Percentiles rank a stretch among this genome's conserved stretches.
These are phyloP conservation scores for Caenorhabditis tropicalis DNA, from an alignment of 1,140 invertebrate genomes.

Conservation along the genomic window DNA sequence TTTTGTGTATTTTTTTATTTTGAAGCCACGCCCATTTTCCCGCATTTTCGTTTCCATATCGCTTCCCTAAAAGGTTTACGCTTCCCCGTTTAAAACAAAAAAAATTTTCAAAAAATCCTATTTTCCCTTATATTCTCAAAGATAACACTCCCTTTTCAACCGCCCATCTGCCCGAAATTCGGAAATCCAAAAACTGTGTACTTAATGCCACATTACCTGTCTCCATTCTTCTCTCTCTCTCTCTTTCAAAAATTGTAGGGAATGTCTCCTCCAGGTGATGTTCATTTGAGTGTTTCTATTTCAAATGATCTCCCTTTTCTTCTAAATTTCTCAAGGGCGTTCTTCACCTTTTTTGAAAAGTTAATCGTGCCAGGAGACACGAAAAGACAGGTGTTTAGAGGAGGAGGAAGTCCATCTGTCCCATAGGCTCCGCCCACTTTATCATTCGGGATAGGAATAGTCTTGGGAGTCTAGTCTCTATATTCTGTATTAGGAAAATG, in stretches of 20 bases:
- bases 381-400: neutral
- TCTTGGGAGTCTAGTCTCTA: too few relatives aligned
- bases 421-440: neutral
- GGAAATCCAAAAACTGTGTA: too few relatives aligned
- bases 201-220: neutral
- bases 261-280: neutral
- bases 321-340: neutral
- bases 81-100: too few relatives aligned
- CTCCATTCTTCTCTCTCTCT: neutral
- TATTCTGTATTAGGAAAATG: neutral
- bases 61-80: too few relatives aligned
- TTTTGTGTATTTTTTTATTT: too few relatives aligned
- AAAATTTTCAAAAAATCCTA: too few relatives aligned
- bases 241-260: too few relatives aligned
- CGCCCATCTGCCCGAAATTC: too few relatives aligned
- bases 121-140: too few relatives aligned
- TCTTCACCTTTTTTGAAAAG: constrained; percentile 6
- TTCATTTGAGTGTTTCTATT: neutral
- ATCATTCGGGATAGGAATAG: neutral
- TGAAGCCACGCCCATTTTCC: too few relatives aligned
- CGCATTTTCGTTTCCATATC: too few relatives aligned
- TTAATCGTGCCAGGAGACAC: constrained; percentile 25
- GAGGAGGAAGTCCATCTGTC: neutral
- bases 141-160: too few relatives aligned
- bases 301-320: neutral